phyloP scores from a whole-genome alignment of 2,797 vertebrate species.

The Anomalospiza imberbis region DNA sequence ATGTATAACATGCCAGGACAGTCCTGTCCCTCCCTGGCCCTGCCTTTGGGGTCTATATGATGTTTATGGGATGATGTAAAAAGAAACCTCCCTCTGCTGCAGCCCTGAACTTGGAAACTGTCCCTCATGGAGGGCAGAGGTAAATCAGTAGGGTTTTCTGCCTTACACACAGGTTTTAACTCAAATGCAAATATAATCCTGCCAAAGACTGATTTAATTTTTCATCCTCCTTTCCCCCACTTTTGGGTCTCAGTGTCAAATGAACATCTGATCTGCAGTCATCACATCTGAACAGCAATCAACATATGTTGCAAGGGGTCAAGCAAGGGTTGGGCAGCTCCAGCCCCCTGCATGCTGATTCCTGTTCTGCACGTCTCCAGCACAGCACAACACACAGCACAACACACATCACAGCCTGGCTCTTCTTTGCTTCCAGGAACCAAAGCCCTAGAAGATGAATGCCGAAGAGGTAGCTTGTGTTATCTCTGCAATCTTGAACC shows the following conservation, averaged over 20 bases:
- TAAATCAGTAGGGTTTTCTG: neutral
- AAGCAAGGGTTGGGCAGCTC: conserved; percentile 11
- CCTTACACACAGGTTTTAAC: neutral
- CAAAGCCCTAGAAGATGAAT: neutral
- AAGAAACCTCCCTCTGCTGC: conserved; percentile 19
- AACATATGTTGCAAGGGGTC: conserved; percentile 32
- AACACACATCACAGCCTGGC: neutral
- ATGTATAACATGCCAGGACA: neutral
- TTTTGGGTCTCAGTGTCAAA: neutral
- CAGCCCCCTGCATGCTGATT: neutral
- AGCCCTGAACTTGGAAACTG: neutral
- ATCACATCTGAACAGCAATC: conserved; percentile 1
- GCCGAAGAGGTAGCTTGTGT: neutral
- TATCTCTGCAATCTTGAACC: neutral
- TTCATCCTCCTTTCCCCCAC: neutral
- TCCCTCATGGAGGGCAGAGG: neutral
- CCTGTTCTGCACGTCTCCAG: neutral
- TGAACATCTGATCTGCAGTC: neutral
- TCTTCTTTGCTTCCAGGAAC: neutral
- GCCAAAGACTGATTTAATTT: neutral
- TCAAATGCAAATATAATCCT: neutral
- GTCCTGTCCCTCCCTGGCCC: neutral
- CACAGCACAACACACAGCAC: neutral
- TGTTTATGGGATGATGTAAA: conserved; percentile 4
- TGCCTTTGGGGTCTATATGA: neutral